Base-by-base conservation (phyloP, 1,140 invertebrate genomes). In the Arion vulgaris region DNA sequence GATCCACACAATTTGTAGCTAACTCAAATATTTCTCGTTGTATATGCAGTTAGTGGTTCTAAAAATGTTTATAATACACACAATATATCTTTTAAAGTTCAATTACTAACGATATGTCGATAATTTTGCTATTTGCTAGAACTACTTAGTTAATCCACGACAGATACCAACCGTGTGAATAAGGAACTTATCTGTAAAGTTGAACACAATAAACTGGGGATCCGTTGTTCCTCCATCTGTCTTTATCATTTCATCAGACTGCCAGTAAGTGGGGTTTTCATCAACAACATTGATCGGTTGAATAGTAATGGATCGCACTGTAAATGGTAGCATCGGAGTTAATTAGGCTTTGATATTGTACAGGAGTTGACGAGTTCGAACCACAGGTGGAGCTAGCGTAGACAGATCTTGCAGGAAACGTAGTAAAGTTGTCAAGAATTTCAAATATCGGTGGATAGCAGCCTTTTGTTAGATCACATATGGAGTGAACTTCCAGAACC, bases 261-360 rank as follows among this genome's bases (percentile, higher is more conserved):
- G 76, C 76, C 76, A 78, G 26, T 78, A 78, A 13, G 51, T 78
- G 1, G 73, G 45, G 5, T 45, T 53, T 2, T 41, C 76, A 66
- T 78, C 57, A 1, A 62, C 49, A 49, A 78, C 26, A 26, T 78
- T 78, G 23, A 19, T 57, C 1, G 76, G 36, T 9, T 19, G 32
- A 2, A 78, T 17, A 1, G 76, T 4, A 19, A 4, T 7, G 17
- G 76, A 9, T 36, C 9, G 53, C 76, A 78, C 32, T 78, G 53
- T 78, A 38, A 13, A 34, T 0, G 17, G 5, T 66, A 19, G 39
- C 34, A 66, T 78, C 76, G 0, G 76, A 78, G n/a, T 4, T 66
- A 53, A 28, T 34, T 19, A 38, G 13, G n/a, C 51, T 78, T 32
- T 1, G 5, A 34, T 66, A 78, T 28, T 76, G 74, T 26, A 41